Evolutionary conservation across 2,888 invertebrate species (phyloP).

Genomic region (Bellardia pandia): DNA sequence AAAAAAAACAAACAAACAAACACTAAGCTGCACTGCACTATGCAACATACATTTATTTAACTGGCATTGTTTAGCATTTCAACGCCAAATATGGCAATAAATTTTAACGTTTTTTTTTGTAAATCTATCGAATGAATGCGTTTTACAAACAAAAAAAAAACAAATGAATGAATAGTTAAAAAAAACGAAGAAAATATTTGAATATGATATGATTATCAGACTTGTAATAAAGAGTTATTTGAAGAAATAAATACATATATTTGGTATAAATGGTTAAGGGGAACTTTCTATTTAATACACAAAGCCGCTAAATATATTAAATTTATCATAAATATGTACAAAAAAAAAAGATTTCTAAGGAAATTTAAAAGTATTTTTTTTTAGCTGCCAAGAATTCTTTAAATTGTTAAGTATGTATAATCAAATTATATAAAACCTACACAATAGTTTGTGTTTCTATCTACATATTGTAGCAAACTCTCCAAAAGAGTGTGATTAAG

Average conservation of each 20-base stretch:
- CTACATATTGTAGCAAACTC: background rate
- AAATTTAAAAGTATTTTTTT: background rate
- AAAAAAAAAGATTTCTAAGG: background rate
- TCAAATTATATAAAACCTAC: background rate
- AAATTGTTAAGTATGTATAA: background rate
- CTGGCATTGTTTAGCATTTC: conserved; percentile 32
- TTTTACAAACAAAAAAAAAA: background rate
- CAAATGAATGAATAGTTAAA: background rate
- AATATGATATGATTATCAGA: conserved; percentile 40
- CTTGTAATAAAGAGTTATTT: conserved; percentile 16
- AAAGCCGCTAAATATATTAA: conserved; percentile 24
- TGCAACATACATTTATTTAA: background rate
- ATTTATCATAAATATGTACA: conserved; percentile 4
- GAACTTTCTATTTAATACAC: background rate
- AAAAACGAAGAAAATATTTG: conserved; percentile 3
- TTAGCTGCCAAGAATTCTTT: background rate
- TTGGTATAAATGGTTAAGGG: background rate
- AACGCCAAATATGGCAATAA: conserved; percentile 42
- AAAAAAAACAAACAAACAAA: background rate
- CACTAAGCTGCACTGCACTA: background rate
- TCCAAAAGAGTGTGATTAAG: background rate
- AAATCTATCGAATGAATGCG: background rate
- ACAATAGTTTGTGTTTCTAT: background rate
- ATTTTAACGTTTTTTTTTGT: conserved; percentile 27
- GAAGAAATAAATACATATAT: conserved; percentile 33